Evolutionary conservation across 2,888 invertebrate species (phyloP), one percentile per base, ranked within the genome.

Genomic region (Marasmarcha lunaedactyla): DNA sequence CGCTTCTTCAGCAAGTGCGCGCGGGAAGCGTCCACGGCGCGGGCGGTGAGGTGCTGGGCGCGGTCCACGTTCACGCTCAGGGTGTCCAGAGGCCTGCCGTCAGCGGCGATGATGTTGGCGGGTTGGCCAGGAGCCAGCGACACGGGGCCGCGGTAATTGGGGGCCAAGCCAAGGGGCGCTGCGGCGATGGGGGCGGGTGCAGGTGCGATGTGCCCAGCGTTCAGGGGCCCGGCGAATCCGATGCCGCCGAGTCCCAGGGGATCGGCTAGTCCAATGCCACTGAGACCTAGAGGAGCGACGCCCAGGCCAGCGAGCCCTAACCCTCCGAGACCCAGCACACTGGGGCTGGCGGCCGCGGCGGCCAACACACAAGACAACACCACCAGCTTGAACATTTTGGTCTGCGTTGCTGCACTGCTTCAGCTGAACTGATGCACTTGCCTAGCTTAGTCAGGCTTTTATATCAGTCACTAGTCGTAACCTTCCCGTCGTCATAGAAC

Each of bases 281-380:
- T 10, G 30, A 4, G 20, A 5, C 20, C 20, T 7, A 3, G 7
- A 7, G 20, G 4, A 6, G 3, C 10, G 2, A 30, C 10, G 38
- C 35, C 63, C 42, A 10, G 83, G 50, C 63, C 38, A 48, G 45
- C n/a, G 40, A 44, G 14, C 42, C 57, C 48, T 3, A 44, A 38
- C 6, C 44, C 46, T 1, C 46, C 49, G 9, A 43, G 35, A 14
- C 55, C 56, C 35, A 49, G 49, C 20, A 70, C 40, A 39, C 71
- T 69, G 20, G 20, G 83, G 61, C 74, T 84, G 61, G 88, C 88
- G 47, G 73, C 85, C 48, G 81, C 87, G 62, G 88, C 54, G 56
- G 87, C 85, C 59, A 86, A 63, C 46, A 87, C 69, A 57, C 86
- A 86, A 63, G 85, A 85, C 81, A 89, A 86, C 71, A 86, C 86